Conservation (phyloP, 2,797 vertebrate genomes). For the Pristis pectinata region DNA sequence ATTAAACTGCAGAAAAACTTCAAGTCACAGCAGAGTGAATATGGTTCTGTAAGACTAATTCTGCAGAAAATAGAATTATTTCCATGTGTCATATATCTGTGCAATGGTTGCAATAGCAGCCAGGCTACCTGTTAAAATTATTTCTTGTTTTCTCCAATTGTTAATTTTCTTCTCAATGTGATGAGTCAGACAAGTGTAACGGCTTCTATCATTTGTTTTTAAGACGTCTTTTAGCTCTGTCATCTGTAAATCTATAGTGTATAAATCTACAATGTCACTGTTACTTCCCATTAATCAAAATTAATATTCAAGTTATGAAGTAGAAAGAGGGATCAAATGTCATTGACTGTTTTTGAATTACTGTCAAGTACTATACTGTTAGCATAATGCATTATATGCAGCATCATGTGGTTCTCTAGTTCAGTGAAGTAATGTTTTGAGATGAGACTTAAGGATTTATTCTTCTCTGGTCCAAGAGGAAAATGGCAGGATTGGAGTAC, state of each 20-base stretch:
- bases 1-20: slow-evolving; percentile 52
- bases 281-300: background rate
- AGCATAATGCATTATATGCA: background rate
- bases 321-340: background rate
- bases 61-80: slow-evolving; percentile 46
- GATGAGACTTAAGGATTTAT: too few relatives aligned
- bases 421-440: background rate
- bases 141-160: background rate
- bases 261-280: background rate
- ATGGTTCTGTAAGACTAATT: slow-evolving; percentile 45
- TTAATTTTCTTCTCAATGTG: background rate
- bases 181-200: background rate
- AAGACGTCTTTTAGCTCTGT: background rate
- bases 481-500: background rate
- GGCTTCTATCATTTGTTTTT: background rate
- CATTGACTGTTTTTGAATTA: background rate
- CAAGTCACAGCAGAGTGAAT: slow-evolving; percentile 43
- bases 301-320: background rate
- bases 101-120: background rate
- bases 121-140: background rate
- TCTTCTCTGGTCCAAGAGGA: background rate
- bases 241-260: background rate
- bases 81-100: slow-evolving; percentile 41
- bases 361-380: background rate
- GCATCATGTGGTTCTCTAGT: background rate